phyloP scores from a whole-genome alignment of 2,113 vertebrate species.

The Hypomesus transpacificus region DNA sequence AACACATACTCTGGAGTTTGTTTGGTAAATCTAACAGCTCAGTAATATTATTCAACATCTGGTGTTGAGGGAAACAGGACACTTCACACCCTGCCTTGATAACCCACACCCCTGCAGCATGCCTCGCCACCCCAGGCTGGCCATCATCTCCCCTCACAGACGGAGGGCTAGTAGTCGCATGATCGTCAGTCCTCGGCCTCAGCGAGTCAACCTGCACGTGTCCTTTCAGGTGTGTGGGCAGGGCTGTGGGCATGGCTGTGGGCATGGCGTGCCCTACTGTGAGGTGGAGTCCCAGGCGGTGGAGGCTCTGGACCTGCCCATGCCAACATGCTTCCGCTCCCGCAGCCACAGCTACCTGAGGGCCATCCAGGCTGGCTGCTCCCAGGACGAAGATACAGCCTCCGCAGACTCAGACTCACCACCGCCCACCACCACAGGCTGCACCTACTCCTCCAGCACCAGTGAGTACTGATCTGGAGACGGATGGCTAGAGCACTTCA shows the following conservation, averaged over 20 bases:
- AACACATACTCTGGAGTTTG: background rate
- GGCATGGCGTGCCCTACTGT: constrained; percentile 78
- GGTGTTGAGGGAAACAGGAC: background rate
- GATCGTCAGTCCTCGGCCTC: constrained; percentile 38
- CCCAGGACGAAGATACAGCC: constrained; percentile 90
- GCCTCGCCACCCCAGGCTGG: background rate
- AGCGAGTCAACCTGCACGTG: constrained; percentile 59
- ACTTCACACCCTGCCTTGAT: background rate
- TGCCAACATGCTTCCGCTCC: constrained; percentile 94
- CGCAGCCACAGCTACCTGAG: constrained; percentile 98
- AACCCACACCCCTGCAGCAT: background rate
- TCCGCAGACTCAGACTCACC: constrained; percentile 92
- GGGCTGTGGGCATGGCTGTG: constrained; percentile 77
- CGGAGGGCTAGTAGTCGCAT: constrained; percentile 6
- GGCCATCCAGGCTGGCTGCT: constrained; percentile 97
- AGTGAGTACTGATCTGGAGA: constrained; percentile 73
- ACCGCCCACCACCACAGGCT: constrained; percentile 76
- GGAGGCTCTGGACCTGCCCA: constrained; percentile 88
- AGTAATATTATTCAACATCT: background rate
- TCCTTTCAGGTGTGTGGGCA: constrained; percentile 80
- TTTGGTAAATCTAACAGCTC: background rate
- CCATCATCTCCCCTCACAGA: background rate
- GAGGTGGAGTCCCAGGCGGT: constrained; percentile 80
- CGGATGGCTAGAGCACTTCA: too few species aligned
- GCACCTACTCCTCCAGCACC: constrained; percentile 80